These are phyloP conservation scores for Drosophila aff. DNA, from an alignment of 1,140 invertebrate species.

Conservation along the genomic window DNA sequence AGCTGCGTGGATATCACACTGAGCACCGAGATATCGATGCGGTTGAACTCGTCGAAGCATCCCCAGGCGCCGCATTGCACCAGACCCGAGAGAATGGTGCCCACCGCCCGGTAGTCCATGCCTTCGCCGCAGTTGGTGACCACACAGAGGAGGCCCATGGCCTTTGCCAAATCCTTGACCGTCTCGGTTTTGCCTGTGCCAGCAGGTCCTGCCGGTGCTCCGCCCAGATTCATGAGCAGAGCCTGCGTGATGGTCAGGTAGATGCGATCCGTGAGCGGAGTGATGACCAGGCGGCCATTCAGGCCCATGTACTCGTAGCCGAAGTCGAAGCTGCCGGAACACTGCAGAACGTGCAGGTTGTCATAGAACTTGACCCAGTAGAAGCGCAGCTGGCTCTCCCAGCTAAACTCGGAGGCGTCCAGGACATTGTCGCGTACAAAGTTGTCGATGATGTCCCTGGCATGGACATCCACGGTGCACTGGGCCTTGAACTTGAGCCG, in stretches of 20 bases:
- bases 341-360: constrained; percentile 93
- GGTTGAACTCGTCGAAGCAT: constrained; percentile 97
- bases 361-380: constrained; percentile 95
- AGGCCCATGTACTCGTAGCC: constrained; percentile 98
- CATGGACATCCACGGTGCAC: constrained; percentile 95
- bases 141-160: constrained; percentile 93
- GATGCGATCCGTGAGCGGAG: constrained; percentile 95
- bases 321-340: constrained; percentile 94
- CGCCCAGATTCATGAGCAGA: constrained; percentile 94
- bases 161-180: constrained; percentile 95
- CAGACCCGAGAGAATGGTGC: constrained; percentile 92
- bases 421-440: constrained; percentile 95
- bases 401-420: constrained; percentile 93
- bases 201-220: constrained; percentile 91
- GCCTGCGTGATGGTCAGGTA: constrained; percentile 97
- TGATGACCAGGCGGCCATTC: constrained; percentile 95
- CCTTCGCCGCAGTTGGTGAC: constrained; percentile 97
- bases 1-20: constrained; percentile 96
- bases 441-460: constrained; percentile 93
- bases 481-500: constrained; percentile 94
- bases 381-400: constrained; percentile 96
- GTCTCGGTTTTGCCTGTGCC: constrained; percentile 97
- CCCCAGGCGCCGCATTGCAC: constrained; percentile 93
- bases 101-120: constrained; percentile 95
- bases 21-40: constrained; percentile 95